Conservation (phyloP, 1,140 invertebrate species). For the Camponotus floridanus region DNA sequence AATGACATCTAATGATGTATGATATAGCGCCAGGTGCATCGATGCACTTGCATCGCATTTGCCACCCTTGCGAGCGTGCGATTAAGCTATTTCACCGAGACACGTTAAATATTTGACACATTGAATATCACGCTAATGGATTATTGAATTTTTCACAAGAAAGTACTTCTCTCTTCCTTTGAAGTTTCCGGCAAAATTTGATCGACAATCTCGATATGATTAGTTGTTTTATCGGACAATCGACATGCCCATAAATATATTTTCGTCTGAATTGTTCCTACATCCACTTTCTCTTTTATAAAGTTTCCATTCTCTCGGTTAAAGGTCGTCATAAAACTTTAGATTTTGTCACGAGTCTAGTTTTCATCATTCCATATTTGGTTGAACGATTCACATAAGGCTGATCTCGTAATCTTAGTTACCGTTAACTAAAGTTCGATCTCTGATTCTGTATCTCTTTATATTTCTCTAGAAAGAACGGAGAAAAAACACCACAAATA, state of each 20-base stretch:
- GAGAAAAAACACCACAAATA: background rate
- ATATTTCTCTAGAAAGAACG: background rate
- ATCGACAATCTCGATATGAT: background rate
- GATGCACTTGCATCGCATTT: slow-evolving; percentile 14
- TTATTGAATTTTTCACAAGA: slow-evolving; percentile 5
- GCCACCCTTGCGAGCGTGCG: background rate
- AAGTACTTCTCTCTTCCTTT: background rate
- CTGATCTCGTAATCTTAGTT: slow-evolving; percentile 12
- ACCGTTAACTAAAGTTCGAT: slow-evolving; percentile 25
- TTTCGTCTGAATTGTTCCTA: slow-evolving; percentile 19
- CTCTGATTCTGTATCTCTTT: background rate
- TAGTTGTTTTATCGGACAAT: slow-evolving; percentile 14
- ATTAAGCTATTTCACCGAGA: background rate
- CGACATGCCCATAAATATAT: slow-evolving; percentile 24
- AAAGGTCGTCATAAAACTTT: slow-evolving; percentile 24
- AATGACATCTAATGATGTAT: slow-evolving; percentile 43
- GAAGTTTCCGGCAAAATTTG: background rate
- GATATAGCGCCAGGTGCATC: slow-evolving; percentile 21
- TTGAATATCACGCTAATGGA: background rate
- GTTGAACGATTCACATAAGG: background rate
- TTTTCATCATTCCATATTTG: slow-evolving; percentile 11
- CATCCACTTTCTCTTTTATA: slow-evolving; percentile 47
- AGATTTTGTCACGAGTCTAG: slow-evolving; percentile 39
- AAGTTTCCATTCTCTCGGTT: slow-evolving; percentile 20
- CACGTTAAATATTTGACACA: slow-evolving; percentile 40